Evolutionary conservation across 2,113 vertebrate species (phyloP).

Genomic region (Rhizomys pruinosus): DNA sequence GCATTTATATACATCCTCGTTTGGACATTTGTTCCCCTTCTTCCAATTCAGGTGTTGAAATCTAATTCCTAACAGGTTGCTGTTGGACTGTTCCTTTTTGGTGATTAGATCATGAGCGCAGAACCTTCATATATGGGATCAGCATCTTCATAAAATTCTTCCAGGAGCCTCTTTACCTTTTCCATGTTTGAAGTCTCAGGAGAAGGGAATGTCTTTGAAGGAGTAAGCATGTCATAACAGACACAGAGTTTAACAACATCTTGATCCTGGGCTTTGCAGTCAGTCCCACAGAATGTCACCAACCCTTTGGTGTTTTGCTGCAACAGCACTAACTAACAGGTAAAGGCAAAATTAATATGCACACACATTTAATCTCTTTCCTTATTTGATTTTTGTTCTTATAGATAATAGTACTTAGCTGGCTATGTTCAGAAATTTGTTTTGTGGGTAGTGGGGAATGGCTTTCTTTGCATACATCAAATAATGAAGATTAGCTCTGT

Average conservation of each 20-base stretch:
- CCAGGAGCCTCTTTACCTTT: neutral
- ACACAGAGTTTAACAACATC: too few relatives aligned
- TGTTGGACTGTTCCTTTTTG: neutral
- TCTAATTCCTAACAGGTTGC: neutral
- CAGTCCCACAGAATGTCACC: neutral
- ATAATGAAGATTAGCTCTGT: neutral
- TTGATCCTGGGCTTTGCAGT: neutral
- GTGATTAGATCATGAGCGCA: fast-evolving
- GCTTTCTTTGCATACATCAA: slow-evolving; percentile 3
- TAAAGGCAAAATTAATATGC: neutral
- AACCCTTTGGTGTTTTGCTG: neutral
- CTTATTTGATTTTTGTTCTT: neutral
- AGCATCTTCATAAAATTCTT: neutral
- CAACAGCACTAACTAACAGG: neutral
- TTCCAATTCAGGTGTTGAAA: neutral
- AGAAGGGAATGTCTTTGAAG: neutral
- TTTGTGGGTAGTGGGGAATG: neutral
- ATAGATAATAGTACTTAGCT: neutral
- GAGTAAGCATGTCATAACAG: neutral
- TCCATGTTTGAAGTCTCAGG: neutral
- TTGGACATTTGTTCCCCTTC: neutral
- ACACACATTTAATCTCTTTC: neutral
- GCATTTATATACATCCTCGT: neutral
- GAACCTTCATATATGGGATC: too few relatives aligned
- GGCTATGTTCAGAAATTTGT: neutral